Evolutionary conservation across 2,888 invertebrate species (phyloP), one percentile per base, ranked within the genome.

Genomic region (Aplocera efformata): DNA sequence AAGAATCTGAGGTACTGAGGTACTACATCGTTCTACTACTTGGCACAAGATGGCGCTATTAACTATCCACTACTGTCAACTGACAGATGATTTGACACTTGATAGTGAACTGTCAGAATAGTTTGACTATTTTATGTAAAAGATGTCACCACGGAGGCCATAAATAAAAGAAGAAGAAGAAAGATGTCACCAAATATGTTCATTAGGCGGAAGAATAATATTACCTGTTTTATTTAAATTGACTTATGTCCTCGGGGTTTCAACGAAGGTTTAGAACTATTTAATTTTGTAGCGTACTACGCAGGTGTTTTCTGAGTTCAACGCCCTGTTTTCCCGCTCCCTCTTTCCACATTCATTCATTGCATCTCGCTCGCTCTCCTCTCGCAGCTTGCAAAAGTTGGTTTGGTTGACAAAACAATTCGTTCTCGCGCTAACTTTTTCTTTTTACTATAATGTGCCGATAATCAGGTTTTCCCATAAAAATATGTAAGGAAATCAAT

Each of bases 251-350:
- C 2, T 9, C 0, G 10, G 6, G 5, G n/a, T 25, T 24, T 32
- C 7, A 7, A 7, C 20, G n/a, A 7, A 0, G 7, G 6, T 13
- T 5, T n/a, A 13, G 29, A 11, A 29, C 20, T 28, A 49, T 42
- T 35, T 11, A 28, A 58, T 49, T 56, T 55, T 11, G 33, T 42
- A 32, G 43, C 22, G 3, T 63, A 50, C 11, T 41, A 48, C 60
- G 61, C 71, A 70, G 70, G 67, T 68, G 68, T 64, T 67, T 30
- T 6, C 1, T 8, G 9, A 44, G 50, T 48, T 50, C 50, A 48
- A 44, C 35, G 40, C 27, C 33, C 44, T 40, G 24, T 28, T 37
- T 33, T 8, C 23, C 10, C 25, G n/a, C n/a, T n/a, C n/a, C n/a
- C n/a, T n/a, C n/a, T n/a, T n/a, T n/a, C n/a, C n/a, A n/a, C n/a